These are phyloP conservation scores for Cyclargus thomasi DNA, from an alignment of 1,140 invertebrate species.

Conservation along the genomic window DNA sequence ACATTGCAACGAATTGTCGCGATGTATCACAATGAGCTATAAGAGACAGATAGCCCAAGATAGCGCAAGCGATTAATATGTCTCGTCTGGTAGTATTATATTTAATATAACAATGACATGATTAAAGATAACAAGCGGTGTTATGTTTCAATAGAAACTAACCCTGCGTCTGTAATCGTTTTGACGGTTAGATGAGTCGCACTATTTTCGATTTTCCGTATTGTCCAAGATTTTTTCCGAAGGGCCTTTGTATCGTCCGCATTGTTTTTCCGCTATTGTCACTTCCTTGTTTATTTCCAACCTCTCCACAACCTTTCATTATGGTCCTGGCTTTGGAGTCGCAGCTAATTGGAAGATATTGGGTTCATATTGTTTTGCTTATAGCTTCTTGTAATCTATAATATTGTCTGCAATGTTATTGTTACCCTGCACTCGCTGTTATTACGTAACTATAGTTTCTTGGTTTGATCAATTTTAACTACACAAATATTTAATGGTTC, in stretches of 20 bases:
- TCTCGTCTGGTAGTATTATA: no score
- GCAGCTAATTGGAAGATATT: not conserved
- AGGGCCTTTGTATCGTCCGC: slow-evolving; percentile 37
- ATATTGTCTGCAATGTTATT: not conserved
- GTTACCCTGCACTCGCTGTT: no score
- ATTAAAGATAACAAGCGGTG: no score
- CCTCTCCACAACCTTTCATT: slow-evolving; percentile 32
- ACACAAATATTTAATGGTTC: no score
- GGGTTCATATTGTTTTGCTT: not conserved
- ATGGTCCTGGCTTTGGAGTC: not conserved
- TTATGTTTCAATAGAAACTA: no score
- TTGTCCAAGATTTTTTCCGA: slow-evolving; percentile 33
- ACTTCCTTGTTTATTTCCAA: slow-evolving; percentile 42
- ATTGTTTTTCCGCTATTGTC: slow-evolving; percentile 40
- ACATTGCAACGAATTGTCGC: no score
- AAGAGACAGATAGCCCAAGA: no score
- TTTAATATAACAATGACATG: no score
- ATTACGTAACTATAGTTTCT: no score
- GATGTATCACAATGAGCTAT: no score
- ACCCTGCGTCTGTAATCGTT: not conserved
- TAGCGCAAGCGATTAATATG: no score
- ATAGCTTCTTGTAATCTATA: not conserved
- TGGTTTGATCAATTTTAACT: no score
- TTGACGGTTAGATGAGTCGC: not conserved
- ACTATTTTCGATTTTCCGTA: slow-evolving; percentile 21